Conservation (phyloP, 1,140 invertebrate species). For the Physella acuta region DNA sequence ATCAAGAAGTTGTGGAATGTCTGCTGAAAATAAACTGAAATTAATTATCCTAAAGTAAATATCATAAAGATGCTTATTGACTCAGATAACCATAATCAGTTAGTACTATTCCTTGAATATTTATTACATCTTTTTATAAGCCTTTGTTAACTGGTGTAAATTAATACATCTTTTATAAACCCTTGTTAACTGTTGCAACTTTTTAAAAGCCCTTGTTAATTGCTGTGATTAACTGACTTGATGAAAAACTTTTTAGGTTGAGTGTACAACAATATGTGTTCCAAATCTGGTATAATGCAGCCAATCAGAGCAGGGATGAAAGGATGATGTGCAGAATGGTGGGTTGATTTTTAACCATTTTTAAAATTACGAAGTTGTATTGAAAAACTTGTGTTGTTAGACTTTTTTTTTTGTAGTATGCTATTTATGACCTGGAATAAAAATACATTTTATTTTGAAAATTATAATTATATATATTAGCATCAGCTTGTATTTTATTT, state of each 20-base stretch:
- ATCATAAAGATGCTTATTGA: too few species aligned
- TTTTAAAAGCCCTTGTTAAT: neutral
- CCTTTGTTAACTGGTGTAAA: neutral
- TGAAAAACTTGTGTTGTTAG: neutral
- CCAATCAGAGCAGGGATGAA: conserved; percentile 5
- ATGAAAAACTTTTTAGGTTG: neutral
- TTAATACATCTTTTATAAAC: neutral
- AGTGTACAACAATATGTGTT: neutral
- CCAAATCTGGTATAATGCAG: neutral
- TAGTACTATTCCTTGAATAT: neutral
- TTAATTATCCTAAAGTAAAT: too few species aligned
- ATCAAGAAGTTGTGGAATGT: too few species aligned
- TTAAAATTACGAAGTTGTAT: neutral
- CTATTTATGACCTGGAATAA: neutral
- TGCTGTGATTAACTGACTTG: neutral
- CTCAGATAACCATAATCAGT: too few species aligned
- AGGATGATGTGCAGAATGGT: conserved; percentile 24
- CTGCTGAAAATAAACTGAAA: too few species aligned
- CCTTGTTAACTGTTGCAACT: neutral
- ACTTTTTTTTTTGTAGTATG: neutral
- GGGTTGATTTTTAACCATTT: neutral
- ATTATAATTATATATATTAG: neutral
- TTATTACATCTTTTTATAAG: neutral
- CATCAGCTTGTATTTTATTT: neutral
- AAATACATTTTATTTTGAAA: neutral